Conservation (phyloP, 2,113 vertebrate genomes). For the Pelecanoides urinatrix region DNA sequence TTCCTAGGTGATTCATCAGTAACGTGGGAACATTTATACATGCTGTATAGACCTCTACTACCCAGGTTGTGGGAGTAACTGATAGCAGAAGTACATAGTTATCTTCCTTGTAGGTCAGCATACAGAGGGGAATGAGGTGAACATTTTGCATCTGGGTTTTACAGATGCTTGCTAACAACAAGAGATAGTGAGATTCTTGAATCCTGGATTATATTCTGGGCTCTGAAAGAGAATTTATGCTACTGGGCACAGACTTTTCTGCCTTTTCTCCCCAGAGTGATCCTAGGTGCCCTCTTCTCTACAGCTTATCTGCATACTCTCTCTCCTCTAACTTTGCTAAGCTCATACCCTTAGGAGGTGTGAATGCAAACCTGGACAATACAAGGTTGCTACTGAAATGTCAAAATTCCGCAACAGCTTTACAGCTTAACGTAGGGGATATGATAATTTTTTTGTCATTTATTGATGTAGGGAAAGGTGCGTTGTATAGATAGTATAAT, state of each 20-base stretch:
- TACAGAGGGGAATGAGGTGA: background rate
- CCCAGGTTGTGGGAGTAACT: background rate
- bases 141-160: slow-evolving; percentile 16
- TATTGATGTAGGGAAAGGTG: background rate
- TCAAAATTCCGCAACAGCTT: background rate
- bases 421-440: background rate
- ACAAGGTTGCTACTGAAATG: background rate
- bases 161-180: background rate
- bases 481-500: background rate
- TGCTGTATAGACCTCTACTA: background rate
- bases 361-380: background rate
- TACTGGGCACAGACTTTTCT: background rate
- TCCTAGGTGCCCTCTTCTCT: background rate
- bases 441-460: background rate
- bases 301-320: background rate
- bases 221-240: background rate
- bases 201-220: background rate
- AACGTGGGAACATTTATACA: background rate
- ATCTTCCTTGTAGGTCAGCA: slow-evolving; percentile 45
- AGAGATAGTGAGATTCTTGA: background rate
- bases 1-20: background rate
- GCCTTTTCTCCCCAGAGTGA: background rate
- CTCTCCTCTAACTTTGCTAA: background rate
- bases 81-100: slow-evolving; percentile 14
- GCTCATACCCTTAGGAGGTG: background rate